These are phyloP conservation scores for Pterocles burchelli DNA, from an alignment of 2,113 vertebrate species.

Conservation along the genomic window DNA sequence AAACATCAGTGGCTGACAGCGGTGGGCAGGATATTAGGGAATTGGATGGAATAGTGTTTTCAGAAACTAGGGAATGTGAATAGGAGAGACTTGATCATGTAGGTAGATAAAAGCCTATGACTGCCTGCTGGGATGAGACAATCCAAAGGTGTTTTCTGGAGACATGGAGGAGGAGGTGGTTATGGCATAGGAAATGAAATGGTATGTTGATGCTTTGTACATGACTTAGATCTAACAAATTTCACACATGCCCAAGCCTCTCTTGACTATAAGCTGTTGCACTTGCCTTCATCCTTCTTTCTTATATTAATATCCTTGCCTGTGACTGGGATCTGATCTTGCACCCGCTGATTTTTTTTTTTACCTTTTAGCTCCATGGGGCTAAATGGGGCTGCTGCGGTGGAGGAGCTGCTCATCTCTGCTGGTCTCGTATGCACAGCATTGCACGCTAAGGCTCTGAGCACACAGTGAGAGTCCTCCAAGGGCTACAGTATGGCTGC, in stretches of 20 bases:
- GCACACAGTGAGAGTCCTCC: not conserved
- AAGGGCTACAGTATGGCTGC: not conserved
- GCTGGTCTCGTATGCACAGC: not conserved
- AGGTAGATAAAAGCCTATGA: not conserved
- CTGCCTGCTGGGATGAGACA: not conserved
- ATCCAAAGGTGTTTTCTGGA: not conserved
- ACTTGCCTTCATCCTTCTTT: not conserved
- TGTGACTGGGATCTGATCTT: not conserved
- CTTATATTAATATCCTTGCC: not conserved
- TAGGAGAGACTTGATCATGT: not conserved
- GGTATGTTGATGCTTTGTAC: not conserved
- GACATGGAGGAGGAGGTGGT: not conserved
- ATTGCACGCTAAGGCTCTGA: not conserved
- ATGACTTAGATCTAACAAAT: not conserved
- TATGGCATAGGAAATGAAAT: not conserved
- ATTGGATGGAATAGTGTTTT: not conserved
- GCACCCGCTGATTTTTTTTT: slow-evolving; percentile 37
- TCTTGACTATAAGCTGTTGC: not conserved
- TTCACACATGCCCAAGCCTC: not conserved
- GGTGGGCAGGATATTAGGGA: not conserved
- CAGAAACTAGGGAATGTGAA: not conserved
- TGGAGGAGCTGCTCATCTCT: not conserved
- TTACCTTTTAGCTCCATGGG: not conserved
- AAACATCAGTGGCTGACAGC: not conserved
- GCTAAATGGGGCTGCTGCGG: not conserved